Conservation (phyloP, 2,888 invertebrate species). For the Drosophila pseudotakahashii region DNA sequence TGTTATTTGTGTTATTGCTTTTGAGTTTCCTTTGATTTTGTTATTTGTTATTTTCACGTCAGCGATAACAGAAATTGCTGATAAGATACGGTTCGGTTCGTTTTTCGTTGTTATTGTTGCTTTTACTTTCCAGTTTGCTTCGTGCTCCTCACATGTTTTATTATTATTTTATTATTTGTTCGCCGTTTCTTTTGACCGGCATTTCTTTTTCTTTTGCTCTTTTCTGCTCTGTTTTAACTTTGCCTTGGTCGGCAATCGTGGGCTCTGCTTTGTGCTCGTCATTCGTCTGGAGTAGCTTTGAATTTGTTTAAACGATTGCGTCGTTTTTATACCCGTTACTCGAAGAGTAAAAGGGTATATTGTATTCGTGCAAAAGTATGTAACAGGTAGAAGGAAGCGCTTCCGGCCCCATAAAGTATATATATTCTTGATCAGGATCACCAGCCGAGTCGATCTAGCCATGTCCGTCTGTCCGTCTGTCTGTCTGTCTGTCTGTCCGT, state of each 20-base stretch:
- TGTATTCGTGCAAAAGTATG: too few relatives aligned
- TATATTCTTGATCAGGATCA: too few relatives aligned
- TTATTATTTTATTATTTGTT: constrained; percentile 32
- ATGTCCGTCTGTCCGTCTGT: too few relatives aligned
- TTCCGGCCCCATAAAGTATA: too few relatives aligned
- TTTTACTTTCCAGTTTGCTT: constrained; percentile 26
- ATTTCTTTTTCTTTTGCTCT: constrained; percentile 22
- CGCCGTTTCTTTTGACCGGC: constrained; percentile 22
- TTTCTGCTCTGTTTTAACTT: constrained; percentile 31
- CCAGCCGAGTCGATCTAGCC: too few relatives aligned
- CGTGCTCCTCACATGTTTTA: constrained; percentile 30
- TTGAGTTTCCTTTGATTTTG: constrained; percentile 39
- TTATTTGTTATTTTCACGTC: constrained; percentile 44
- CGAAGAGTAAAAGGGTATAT: too few relatives aligned
- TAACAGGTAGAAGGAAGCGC: too few relatives aligned
- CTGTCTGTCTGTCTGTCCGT: too few relatives aligned
- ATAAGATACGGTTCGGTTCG: constrained; percentile 60
- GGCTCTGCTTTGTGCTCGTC: constrained; percentile 46
- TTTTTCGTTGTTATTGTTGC: constrained; percentile 30
- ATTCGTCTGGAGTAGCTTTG: constrained; percentile 55
- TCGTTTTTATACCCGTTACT: constrained; percentile 12
- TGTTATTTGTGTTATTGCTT: constrained; percentile 48
- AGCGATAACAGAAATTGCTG: constrained; percentile 71
- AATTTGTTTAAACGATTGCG: constrained; percentile 64
- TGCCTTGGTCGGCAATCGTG: constrained; percentile 50